Base-by-base conservation (phyloP, 2,888 invertebrate species). In the Hirtodrosophila trivittata region DNA sequence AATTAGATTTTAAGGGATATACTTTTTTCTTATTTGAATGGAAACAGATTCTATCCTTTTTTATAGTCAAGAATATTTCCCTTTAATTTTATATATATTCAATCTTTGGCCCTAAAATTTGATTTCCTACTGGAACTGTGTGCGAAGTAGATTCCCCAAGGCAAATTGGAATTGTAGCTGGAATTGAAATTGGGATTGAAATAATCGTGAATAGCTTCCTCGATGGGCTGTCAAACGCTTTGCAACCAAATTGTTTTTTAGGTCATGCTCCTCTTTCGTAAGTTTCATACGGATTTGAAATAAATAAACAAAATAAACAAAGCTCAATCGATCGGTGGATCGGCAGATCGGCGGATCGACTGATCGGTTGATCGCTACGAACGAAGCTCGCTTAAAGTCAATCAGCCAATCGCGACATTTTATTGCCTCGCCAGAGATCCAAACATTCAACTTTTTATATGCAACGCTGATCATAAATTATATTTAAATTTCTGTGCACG, bases 381-480 rank as follows among this genome's bases (percentile, higher is more conserved):
- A 35, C 41, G 71, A 45, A 41, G 32, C 35, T 63, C 30, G 26
- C 51, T 25, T 35, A 54, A 38, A 75, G 66, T 72, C 82, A 70
- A 77, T 77, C 78, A 75, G 64, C 78, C 82, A 82, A 84, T 81
- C 85, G 80, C 82, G 85, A 81, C 85, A 80, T 80, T 84, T 80
- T 77, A 77, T 84, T 60, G 64, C 72, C 78, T 42, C 45, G 16
- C 35, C 28, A 38, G 18, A 49, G 49, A 21, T 38, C 14, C 30
- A 47, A 46, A 16, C 41, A 28, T 14, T 37, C 25, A 49, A 35
- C 35, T 45, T 30, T 49, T 62, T 76, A 63, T 83, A 72, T 69
- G 75, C 75, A 57, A 32, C 38, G 71, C 52, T 49, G 70, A 56
- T 80, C 82, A 77, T 85, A 82, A 82, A 82, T 83, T 80, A 77